Percentiles rank a stretch among this genome's conserved stretches.
Evolutionary conservation across 2,113 vertebrate species (phyloP).

Genomic region (Percopsis transmontana): DNA sequence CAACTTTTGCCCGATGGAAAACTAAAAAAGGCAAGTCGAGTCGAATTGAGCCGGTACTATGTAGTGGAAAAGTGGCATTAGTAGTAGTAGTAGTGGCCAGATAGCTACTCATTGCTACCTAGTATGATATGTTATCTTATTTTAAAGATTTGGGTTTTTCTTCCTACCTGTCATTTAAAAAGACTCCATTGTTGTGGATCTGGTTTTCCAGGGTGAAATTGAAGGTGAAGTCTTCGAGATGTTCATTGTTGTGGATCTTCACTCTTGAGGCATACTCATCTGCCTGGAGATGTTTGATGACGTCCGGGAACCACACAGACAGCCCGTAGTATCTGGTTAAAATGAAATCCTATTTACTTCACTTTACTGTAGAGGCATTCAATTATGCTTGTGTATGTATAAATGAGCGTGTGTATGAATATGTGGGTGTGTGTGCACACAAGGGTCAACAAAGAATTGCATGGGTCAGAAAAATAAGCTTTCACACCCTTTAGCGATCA

Average conservation of each 20-base stretch:
- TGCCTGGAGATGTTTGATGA: constrained; percentile 95
- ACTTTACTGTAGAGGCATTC: neutral
- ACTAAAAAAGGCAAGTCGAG: too few relatives aligned
- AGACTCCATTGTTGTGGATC: constrained; percentile 89
- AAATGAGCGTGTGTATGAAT: neutral
- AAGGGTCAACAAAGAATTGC: neutral
- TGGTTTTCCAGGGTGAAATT: constrained; percentile 98
- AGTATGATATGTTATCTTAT: too few relatives aligned
- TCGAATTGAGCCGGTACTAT: too few relatives aligned
- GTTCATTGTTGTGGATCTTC: constrained; percentile 84
- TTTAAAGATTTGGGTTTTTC: too few relatives aligned
- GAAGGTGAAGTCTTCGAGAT: constrained; percentile 87
- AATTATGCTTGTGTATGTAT: neutral
- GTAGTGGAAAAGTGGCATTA: too few relatives aligned
- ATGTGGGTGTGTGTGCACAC: neutral
- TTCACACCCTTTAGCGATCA: neutral
- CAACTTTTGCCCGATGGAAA: too few relatives aligned
- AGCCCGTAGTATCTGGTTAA: constrained; percentile 91
- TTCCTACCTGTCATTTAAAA: constrained; percentile 86
- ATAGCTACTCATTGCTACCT: too few relatives aligned
- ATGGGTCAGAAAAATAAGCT: neutral
- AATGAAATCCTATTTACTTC: neutral
- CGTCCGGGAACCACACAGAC: constrained; percentile 98
- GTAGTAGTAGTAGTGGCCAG: too few relatives aligned
- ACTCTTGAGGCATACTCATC: constrained; percentile 88